Percentiles rank a stretch among this genome's conserved stretches.
Conservation (phyloP, 2,113 vertebrate genomes). For the Lamprologus speciosus region DNA sequence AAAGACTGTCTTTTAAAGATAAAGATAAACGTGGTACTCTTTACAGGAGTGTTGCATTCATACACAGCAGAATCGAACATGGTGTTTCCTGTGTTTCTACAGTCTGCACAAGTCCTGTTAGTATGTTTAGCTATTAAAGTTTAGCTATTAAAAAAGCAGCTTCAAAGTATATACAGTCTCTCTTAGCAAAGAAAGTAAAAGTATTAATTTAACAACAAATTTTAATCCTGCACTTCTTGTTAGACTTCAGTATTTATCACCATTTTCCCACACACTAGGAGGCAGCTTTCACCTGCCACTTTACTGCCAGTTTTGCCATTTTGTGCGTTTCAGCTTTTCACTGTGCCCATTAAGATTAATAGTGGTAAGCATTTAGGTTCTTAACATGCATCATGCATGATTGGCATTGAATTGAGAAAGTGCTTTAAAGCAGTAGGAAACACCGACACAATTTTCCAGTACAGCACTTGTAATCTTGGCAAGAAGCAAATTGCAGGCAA, state of each 20-base stretch:
- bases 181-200: not conserved
- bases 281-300: not conserved
- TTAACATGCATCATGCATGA: not conserved
- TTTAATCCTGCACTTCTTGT: not conserved
- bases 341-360: not conserved
- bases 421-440: not conserved
- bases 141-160: not conserved
- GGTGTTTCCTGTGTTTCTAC: not conserved
- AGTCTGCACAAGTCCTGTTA: not conserved
- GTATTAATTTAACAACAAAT: not conserved
- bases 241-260: not conserved
- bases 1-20: not conserved
- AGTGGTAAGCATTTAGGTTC: not conserved
- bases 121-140: not conserved
- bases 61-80: not conserved
- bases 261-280: not conserved
- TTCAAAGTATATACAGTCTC: not conserved
- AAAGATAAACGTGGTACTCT: not conserved
- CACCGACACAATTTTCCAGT: not conserved
- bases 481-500: not conserved
- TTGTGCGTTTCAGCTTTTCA: not conserved
- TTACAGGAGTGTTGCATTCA: not conserved
- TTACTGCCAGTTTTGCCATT: not conserved
- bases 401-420: not conserved
- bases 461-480: not conserved